Percentiles rank a stretch among this genome's conserved stretches.
These are phyloP conservation scores for Vireo griseus DNA, from an alignment of 2,797 vertebrate genomes.

Conservation along the genomic window DNA sequence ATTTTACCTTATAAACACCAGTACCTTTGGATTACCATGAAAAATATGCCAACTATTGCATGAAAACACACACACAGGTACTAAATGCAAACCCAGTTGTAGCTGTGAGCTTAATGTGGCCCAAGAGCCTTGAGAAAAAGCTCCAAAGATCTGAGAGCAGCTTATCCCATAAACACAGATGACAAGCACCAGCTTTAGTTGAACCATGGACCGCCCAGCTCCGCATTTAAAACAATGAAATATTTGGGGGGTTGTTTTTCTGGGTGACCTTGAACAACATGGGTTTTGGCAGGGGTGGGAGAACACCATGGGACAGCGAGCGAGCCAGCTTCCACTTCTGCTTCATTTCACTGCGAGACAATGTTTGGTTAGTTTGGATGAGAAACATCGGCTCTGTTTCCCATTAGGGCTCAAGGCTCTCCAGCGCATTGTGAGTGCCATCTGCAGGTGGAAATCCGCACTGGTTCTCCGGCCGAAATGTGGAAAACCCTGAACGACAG, in stretches of 20 bases:
- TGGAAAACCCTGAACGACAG: rapidly evolving
- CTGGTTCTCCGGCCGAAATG: rapidly evolving
- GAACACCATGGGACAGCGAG: neutral
- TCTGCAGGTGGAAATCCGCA: constrained; percentile 11
- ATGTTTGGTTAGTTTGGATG: neutral
- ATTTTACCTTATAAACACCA: neutral
- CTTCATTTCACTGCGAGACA: neutral
- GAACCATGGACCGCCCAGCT: neutral
- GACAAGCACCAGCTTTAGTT: neutral
- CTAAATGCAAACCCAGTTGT: neutral
- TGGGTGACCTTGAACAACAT: neutral
- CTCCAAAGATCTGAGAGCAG: neutral
- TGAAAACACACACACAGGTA: neutral
- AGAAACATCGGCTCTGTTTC: neutral
- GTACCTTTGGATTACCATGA: neutral
- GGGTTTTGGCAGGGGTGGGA: neutral
- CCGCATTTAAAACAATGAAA: neutral
- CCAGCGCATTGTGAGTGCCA: constrained; percentile 31
- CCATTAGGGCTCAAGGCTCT: neutral
- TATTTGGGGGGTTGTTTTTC: neutral
- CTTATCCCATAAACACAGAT: neutral
- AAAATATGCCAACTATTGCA: neutral
- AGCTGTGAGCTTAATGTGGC: neutral
- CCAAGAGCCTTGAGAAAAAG: neutral
- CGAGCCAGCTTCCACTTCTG: neutral